Evolutionary conservation across 2,113 vertebrate genomes (phyloP).

Genomic region (Oceanites oceanicus): DNA sequence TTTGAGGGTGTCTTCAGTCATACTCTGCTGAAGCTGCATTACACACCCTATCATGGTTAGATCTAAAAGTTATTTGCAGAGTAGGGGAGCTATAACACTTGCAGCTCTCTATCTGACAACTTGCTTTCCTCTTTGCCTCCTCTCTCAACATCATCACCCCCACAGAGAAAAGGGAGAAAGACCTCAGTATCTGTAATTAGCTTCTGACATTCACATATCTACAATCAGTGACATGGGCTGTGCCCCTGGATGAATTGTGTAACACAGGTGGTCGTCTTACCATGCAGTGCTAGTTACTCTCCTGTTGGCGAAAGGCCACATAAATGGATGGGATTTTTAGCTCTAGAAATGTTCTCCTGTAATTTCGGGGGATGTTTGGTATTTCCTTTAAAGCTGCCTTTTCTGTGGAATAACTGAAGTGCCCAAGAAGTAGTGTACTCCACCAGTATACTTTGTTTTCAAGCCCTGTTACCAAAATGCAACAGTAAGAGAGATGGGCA

Average conservation of each 20-base stretch:
- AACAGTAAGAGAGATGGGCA: neutral
- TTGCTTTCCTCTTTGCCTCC: neutral
- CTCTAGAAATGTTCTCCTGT: neutral
- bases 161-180: neutral
- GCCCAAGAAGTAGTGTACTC: neutral
- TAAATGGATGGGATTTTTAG: neutral
- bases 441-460: neutral
- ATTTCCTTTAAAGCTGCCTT: neutral
- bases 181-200: neutral
- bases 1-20: neutral
- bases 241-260: neutral
- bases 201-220: neutral
- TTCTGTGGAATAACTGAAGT: neutral
- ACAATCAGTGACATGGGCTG: fast-evolving
- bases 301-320: neutral
- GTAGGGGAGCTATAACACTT: neutral
- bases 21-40: neutral
- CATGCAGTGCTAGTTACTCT: neutral
- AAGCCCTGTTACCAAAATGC: neutral
- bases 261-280: neutral
- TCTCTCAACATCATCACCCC: neutral
- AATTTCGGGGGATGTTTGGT: neutral
- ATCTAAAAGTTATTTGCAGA: neutral
- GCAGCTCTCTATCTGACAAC: neutral
- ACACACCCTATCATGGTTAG: no score